Evolutionary conservation across 2,113 vertebrate species (phyloP).

Genomic region (Nesogale talazaci): DNA sequence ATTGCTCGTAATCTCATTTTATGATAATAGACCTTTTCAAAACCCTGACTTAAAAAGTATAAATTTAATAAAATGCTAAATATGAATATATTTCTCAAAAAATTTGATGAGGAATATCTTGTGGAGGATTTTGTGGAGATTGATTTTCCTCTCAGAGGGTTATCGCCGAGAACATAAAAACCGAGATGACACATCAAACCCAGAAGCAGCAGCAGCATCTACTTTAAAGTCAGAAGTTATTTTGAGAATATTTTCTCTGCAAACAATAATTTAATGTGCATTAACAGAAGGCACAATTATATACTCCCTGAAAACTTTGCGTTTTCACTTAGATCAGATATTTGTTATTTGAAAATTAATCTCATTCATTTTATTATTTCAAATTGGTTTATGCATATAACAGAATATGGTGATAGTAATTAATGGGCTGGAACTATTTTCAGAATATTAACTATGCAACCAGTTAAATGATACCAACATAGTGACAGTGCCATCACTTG

Average conservation of each 20-base stretch:
- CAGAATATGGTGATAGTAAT: not conserved
- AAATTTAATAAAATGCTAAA: not conserved
- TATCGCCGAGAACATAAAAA: not conserved
- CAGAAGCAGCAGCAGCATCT: not conserved
- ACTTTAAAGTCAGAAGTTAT: not conserved
- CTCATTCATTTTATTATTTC: not conserved
- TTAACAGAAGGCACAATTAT: not conserved
- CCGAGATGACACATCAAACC: not conserved
- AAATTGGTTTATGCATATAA: not conserved
- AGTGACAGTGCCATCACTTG: not conserved
- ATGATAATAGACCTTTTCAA: not conserved
- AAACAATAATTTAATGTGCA: not conserved
- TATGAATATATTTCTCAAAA: not conserved
- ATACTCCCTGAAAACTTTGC: not conserved
- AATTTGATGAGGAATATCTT: not conserved
- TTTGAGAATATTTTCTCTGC: not conserved
- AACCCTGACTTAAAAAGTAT: not conserved
- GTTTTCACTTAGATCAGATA: not conserved
- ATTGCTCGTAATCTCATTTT: not conserved
- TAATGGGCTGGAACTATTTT: not conserved
- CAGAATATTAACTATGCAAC: not conserved
- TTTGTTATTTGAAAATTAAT: not conserved
- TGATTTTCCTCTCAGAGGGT: not conserved
- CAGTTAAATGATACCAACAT: not conserved
- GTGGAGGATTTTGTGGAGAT: not conserved